phyloP scores from a whole-genome alignment of 2,888 invertebrate genomes.

The Gymnosoma rotundatum region DNA sequence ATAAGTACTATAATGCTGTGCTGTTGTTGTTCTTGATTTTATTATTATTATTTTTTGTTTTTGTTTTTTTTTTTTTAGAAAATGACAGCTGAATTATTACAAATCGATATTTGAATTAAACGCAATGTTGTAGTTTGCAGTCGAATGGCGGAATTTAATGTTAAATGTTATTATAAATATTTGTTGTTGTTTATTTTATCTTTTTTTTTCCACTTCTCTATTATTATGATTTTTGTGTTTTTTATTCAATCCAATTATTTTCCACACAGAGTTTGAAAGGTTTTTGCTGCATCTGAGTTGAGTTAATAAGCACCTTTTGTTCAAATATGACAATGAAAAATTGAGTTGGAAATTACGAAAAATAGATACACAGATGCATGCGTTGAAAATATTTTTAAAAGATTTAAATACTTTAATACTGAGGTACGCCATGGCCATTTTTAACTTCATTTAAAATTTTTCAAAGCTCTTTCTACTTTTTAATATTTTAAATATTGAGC shows the following conservation, averaged over 20 bases:
- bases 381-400: not conserved
- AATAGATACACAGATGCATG: not conserved
- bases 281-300: slow-evolving; percentile 31
- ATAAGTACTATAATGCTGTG: slow-evolving; percentile 11
- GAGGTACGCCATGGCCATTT: no score
- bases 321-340: slow-evolving; percentile 71
- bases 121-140: slow-evolving; percentile 13
- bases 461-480: no score
- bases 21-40: slow-evolving; percentile 38
- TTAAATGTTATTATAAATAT: slow-evolving; percentile 52
- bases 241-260: slow-evolving; percentile 55
- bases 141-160: slow-evolving; percentile 28
- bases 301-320: slow-evolving; percentile 64
- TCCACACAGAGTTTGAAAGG: slow-evolving; percentile 36
- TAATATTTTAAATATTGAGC: no score
- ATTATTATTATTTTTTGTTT: slow-evolving; percentile 13
- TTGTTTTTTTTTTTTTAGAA: slow-evolving; percentile 38
- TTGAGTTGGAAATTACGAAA: slow-evolving; percentile 70
- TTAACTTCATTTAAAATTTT: no score
- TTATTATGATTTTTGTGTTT: slow-evolving; percentile 44
- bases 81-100: slow-evolving; percentile 81
- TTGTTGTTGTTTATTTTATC: slow-evolving; percentile 4
- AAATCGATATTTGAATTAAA: slow-evolving; percentile 76
- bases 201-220: slow-evolving; percentile 43
- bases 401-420: no score